Evolutionary conservation across 1,140 invertebrate species (phyloP), one percentile per base, ranked within the genome.

Genomic region (Gryllus bimaculatus): DNA sequence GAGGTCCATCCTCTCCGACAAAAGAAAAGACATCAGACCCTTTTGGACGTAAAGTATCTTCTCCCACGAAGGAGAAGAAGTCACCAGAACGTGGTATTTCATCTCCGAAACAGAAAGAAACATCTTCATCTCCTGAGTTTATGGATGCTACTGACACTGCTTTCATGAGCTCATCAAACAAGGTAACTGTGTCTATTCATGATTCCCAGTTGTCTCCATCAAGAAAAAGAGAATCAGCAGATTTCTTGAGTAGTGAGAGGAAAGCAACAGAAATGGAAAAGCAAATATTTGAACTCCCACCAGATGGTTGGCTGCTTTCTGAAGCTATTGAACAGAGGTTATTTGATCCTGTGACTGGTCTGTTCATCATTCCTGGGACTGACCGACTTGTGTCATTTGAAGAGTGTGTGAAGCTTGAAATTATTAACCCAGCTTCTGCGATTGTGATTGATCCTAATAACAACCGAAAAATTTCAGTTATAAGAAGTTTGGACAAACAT

Each of bases 311-410:
- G 95, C 88, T 88, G 76, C 86, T 96, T 0, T 86, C 88, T 77
- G 92, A 95, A 83, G 93, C 93, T 12, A 95, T 96, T 77, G 87
- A 92, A 48, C 89, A 91, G 84, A 89, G 90, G 74, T 85, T 96
- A 7, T 94, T 96, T 81, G 93, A 98, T 86, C 90, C 94, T 0
- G 87, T 90, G 4, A 92, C 90, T 8, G 95, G 96, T 6, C 87
- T 95, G 6, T 96, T 98, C 83, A 92, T 92, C 77, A 94, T 98
- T 82, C 95, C 95, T 66, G 93, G 93, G 48, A 95, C 94, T 4
- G 94, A 96, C 84, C 89, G 94, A 82, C 86, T 94, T 48, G 90
- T 97, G 8, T 93, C 94, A 79, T 93, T 99, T 82, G 90, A 95
- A 85, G 95, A 97, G 85, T 96, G 96, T 82, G 87, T 98, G 48